Evolutionary conservation across 2,113 vertebrate species (phyloP).

Genomic region (Phaetusa simplex): DNA sequence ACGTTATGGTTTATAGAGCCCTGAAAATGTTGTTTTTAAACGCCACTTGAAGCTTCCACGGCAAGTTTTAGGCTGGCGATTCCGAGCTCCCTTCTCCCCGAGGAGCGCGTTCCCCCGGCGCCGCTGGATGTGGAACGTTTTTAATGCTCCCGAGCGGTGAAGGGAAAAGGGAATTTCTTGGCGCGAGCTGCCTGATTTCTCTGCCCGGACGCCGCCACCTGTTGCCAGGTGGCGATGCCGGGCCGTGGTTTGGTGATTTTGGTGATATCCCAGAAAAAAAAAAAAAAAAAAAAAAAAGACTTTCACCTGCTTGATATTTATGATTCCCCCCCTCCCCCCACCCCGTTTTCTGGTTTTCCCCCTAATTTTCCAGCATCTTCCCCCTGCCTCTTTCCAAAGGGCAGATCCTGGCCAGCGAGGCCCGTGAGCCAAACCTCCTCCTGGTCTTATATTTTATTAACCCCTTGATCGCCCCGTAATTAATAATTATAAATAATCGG

Average conservation of each 20-base stretch:
- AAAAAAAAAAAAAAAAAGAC: too few species aligned
- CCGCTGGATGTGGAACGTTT: constrained; percentile 72
- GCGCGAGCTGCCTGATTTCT: neutral
- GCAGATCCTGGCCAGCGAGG: neutral
- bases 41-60: constrained; percentile 66
- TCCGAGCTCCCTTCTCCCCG: constrained; percentile 70
- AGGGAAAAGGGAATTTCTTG: constrained; percentile 48
- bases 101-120: constrained; percentile 53
- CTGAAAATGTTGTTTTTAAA: constrained; percentile 67
- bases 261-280: neutral
- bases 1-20: constrained; percentile 72
- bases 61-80: constrained; percentile 73
- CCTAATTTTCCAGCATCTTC: neutral
- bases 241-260: neutral
- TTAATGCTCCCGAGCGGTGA: constrained; percentile 69
- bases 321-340: neutral
- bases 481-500: neutral
- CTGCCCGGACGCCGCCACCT: neutral
- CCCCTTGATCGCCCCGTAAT: neutral
- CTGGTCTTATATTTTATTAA: neutral
- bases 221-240: neutral
- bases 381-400: neutral
- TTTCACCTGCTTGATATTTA: neutral
- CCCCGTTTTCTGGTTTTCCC: neutral
- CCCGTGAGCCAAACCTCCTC: neutral